Evolutionary conservation across 1,140 invertebrate genomes (phyloP).

Genomic region (Apis dorsata): DNA sequence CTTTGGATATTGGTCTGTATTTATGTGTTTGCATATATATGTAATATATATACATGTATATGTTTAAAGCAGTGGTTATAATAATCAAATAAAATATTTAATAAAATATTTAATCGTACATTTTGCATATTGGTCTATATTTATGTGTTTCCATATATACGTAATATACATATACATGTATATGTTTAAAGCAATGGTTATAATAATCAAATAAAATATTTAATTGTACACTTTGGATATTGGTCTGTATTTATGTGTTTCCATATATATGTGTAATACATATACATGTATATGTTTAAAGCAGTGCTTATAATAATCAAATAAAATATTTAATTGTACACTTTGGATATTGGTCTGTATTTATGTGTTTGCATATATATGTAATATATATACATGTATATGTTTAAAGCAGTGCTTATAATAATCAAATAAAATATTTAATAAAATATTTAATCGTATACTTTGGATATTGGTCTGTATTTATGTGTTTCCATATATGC

Average conservation of each 20-base stretch:
- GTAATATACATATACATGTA: background rate
- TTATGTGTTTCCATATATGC: slow-evolving; percentile 14
- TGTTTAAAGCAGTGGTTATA: no score
- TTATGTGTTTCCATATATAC: slow-evolving; percentile 8
- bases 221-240: no score
- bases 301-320: no score
- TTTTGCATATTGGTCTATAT: slow-evolving; percentile 10
- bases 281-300: no score
- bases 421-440: no score
- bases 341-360: slow-evolving; percentile 34
- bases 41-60: background rate
- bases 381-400: no score
- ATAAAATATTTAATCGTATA: slow-evolving; percentile 33
- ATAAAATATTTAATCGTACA: slow-evolving; percentile 34
- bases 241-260: slow-evolving; percentile 25
- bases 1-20: slow-evolving; percentile 14
- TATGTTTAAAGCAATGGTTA: no score
- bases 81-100: no score
- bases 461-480: slow-evolving; percentile 34
- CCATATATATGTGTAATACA: background rate
- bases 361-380: slow-evolving; percentile 13
- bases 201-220: no score
- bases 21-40: background rate
- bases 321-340: background rate
- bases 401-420: no score